phyloP scores from a whole-genome alignment of 2,888 invertebrate species.

The Oxytorus armatus region DNA sequence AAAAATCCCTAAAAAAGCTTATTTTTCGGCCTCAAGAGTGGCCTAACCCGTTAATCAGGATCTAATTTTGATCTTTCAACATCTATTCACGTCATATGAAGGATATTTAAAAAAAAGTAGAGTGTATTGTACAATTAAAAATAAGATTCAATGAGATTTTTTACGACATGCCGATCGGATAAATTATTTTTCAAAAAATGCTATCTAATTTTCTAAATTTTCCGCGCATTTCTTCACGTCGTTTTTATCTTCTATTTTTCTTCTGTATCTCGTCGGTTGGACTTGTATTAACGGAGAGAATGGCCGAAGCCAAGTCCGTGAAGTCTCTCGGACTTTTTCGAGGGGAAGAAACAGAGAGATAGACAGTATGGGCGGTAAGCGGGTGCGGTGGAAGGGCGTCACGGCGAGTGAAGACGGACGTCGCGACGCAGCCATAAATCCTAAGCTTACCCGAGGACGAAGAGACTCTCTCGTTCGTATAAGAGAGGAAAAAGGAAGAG shows the following conservation, averaged over 20 bases:
- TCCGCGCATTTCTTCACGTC: background rate
- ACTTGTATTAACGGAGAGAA: conserved; percentile 69
- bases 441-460: conserved; percentile 82
- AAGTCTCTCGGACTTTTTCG: conserved; percentile 21
- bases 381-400: conserved; percentile 81
- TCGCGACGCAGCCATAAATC: conserved; percentile 84
- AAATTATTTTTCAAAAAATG: background rate
- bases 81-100: too few relatives aligned
- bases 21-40: too few relatives aligned
- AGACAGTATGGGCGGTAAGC: conserved; percentile 51
- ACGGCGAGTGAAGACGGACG: conserved; percentile 85
- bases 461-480: conserved; percentile 74
- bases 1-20: too few relatives aligned
- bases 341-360: conserved; percentile 29
- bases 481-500: conserved; percentile 35
- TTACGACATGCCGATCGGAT: too few relatives aligned
- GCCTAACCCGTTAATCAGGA: too few relatives aligned
- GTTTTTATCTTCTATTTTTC: conserved; percentile 3
- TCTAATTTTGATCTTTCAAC: too few relatives aligned
- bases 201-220: background rate
- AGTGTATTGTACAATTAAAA: too few relatives aligned
- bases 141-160: too few relatives aligned
- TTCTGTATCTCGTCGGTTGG: conserved; percentile 68
- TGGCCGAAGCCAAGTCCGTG: conserved; percentile 9
- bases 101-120: too few relatives aligned